These are phyloP conservation scores for Yponomeuta plumbellus DNA, from an alignment of 2,888 invertebrate species.

Conservation along the genomic window DNA sequence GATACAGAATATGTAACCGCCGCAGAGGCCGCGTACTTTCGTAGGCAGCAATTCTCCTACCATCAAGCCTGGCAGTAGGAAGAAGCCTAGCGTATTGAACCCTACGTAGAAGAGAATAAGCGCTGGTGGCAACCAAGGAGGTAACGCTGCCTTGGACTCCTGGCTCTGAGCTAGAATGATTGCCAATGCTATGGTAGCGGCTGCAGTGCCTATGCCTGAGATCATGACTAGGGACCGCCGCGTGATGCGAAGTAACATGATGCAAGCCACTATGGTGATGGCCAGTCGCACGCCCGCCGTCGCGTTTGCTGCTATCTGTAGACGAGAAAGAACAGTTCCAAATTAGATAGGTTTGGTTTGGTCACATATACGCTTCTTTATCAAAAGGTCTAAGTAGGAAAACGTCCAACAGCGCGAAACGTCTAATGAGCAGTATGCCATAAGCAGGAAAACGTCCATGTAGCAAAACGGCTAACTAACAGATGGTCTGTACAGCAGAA, in stretches of 20 bases:
- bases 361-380: background rate
- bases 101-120: constrained; percentile 82
- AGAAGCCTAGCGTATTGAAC: constrained; percentile 83
- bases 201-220: constrained; percentile 81
- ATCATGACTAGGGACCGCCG: constrained; percentile 80
- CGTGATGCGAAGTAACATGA: constrained; percentile 79
- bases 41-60: constrained; percentile 85
- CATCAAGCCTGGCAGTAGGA: constrained; percentile 85
- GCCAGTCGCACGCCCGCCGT: constrained; percentile 81
- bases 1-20: constrained; percentile 83
- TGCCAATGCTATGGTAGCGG: constrained; percentile 78
- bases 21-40: constrained; percentile 83
- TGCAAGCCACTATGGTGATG: constrained; percentile 80
- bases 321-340: background rate
- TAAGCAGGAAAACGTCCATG: no score
- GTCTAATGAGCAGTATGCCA: no score
- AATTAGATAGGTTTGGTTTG: background rate
- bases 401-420: no score
- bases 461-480: no score
- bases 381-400: no score
- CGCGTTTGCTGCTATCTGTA: constrained; percentile 78
- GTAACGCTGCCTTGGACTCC: constrained; percentile 34
- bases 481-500: no score
- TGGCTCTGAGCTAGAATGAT: constrained; percentile 43
- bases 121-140: constrained; percentile 33